phyloP scores from a whole-genome alignment of 2,888 invertebrate genomes.

The Trissoscelio sp. region DNA sequence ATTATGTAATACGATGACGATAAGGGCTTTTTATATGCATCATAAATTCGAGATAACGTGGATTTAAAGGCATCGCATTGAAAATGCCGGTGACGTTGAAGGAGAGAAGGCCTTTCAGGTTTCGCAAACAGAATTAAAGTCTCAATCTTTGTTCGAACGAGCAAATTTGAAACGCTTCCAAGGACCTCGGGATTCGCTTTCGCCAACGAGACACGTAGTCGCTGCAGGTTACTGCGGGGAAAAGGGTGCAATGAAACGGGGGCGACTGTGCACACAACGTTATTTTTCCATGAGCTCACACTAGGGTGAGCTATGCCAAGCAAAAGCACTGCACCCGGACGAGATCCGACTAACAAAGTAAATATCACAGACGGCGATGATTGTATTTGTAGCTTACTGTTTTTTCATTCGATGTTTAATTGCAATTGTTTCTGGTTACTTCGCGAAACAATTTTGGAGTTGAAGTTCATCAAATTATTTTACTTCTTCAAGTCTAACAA shows the following conservation, averaged over 20 bases:
- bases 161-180: constrained; percentile 71
- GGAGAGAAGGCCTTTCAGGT: constrained; percentile 65
- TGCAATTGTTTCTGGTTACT: constrained; percentile 15
- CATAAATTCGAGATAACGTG: constrained; percentile 62
- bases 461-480: too few relatives aligned
- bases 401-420: constrained; percentile 46
- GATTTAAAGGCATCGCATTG: constrained; percentile 58
- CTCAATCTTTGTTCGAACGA: constrained; percentile 78
- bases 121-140: constrained; percentile 78
- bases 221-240: constrained; percentile 58
- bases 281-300: constrained; percentile 77
- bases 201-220: constrained; percentile 51
- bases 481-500: too few relatives aligned
- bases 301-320: constrained; percentile 63
- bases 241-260: constrained; percentile 60
- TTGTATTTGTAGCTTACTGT: constrained; percentile 51
- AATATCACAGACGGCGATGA: constrained; percentile 54
- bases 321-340: constrained; percentile 59
- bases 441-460: background rate
- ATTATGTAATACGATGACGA: constrained; percentile 63
- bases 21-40: constrained; percentile 61
- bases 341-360: constrained; percentile 58
- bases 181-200: constrained; percentile 54
- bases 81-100: constrained; percentile 51
- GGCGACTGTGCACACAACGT: constrained; percentile 77